Evolutionary conservation across 2,113 vertebrate genomes (phyloP), one percentile per base, ranked within the genome.

Genomic region (Cariama cristata): DNA sequence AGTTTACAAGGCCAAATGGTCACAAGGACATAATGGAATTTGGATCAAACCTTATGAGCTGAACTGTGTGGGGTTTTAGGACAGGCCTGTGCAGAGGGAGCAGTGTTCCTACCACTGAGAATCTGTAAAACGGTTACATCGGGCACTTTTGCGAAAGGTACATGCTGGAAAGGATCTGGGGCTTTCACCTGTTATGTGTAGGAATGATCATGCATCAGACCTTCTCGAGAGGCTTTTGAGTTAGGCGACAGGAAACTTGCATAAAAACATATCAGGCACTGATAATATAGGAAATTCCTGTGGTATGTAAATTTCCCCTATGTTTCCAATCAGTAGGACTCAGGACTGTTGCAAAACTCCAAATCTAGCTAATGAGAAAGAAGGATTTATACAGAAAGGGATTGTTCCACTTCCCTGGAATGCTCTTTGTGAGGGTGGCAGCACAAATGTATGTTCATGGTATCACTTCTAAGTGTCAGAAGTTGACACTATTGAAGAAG

Each of bases 121-220:
- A 60, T 68, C 44, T 58, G 33, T 28, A 64, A 77, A 60, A 47
- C 0, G 2, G 24, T 19, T 19, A 15, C 1, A 0, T 26, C 3
- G 2, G 53, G 45, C 27, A 38, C 59, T 52, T 66, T 4, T 5
- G 7, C 63, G 86, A 45, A 56, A 67, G 23, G 38, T 14, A 49
- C 22, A 15, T 0, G 0, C 38, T 67, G 44, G 32, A 32, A 67
- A 74, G 22, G 17, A 67, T 67, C 62, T 35, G 22, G 40, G 30
- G 64, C 15, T 83, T 85, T 81, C 44, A 23, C 11, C n/a, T 42
- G 4, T 47, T 56, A 21, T 14, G 3, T 4, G 17, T 0, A 50
- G 23, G 32, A 59, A 42, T 16, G 27, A 27, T n/a, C 49, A 56
- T 4, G 12, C 23, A 33, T n/a, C 35, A 76, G 68, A 35, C 23